Conservation (phyloP, 2,113 vertebrate species). For the Pionites leucogaster region DNA sequence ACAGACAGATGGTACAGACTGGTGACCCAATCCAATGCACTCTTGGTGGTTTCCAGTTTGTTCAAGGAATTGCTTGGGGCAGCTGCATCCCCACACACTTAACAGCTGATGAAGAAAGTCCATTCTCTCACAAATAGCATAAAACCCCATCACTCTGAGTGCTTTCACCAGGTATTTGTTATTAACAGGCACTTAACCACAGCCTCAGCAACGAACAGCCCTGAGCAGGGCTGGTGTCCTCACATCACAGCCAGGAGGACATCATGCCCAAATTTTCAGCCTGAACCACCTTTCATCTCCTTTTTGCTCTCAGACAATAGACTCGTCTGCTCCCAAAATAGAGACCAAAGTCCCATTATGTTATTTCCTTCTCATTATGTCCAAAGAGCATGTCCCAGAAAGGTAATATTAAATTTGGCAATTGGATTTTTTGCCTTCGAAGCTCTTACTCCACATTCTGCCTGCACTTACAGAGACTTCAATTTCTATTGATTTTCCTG, state of each 20-base stretch:
- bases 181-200: not conserved
- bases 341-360: not conserved
- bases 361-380: not conserved
- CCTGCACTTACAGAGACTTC: not conserved
- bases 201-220: not conserved
- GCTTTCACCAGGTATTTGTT: not conserved
- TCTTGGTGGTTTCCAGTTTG: not conserved
- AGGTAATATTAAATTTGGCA: not conserved
- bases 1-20: not conserved
- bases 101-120: not conserved
- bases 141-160: rapidly evolving
- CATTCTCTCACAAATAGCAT: not conserved
- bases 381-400: not conserved
- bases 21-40: not conserved
- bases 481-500: conserved; percentile 48
- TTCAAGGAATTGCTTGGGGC: not conserved
- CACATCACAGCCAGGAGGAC: not conserved
- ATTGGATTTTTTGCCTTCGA: not conserved
- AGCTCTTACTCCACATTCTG: conserved; percentile 19
- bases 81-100: not conserved
- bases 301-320: not conserved
- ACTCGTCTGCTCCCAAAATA: not conserved
- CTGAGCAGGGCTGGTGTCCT: not conserved
- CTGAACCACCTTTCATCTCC: not conserved
- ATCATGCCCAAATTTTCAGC: not conserved